Conservation (phyloP, 1,140 invertebrate genomes). For the Eulimnadia texana region DNA sequence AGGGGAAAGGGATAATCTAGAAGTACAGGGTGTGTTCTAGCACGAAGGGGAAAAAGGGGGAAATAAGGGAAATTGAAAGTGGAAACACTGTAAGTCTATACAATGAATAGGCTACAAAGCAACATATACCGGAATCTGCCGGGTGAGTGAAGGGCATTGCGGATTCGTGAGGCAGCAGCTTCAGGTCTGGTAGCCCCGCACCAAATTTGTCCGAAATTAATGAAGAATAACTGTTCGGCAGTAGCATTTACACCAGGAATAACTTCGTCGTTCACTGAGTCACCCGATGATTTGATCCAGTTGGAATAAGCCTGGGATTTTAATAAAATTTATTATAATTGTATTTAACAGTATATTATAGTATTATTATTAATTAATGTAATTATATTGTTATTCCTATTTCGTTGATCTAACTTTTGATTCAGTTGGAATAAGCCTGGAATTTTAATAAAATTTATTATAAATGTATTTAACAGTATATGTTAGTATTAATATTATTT, state of each 20-base stretch:
- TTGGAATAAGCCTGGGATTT: conserved; percentile 24
- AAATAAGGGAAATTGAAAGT: too few species aligned
- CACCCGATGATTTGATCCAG: conserved; percentile 21
- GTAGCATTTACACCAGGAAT: conserved; percentile 30
- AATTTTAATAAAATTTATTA: conserved; percentile 15
- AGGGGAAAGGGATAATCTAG: too few species aligned
- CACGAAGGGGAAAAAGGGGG: too few species aligned
- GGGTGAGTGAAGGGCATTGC: conserved; percentile 32
- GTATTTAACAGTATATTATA: background rate
- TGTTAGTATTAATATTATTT: background rate
- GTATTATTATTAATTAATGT: background rate
- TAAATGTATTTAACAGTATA: background rate
- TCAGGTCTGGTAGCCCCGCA: conserved; percentile 34
- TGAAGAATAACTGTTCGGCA: conserved; percentile 36
- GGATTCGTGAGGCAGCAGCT: conserved; percentile 29
- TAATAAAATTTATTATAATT: background rate
- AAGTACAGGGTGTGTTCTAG: too few species aligned
- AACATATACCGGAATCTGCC: conserved; percentile 33
- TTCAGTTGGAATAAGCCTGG: background rate
- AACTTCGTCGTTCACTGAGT: conserved; percentile 20
- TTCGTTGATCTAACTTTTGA: background rate
- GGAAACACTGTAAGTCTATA: too few species aligned
- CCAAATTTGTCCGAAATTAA: conserved; percentile 35
- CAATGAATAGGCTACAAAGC: too few species aligned
- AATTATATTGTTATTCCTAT: background rate